A percentile compares a stretch with the other conserved stretches of the same genome.
Evolutionary conservation across 2,113 vertebrate genomes (phyloP).

Genomic region (Rousettus leschenaultii): DNA sequence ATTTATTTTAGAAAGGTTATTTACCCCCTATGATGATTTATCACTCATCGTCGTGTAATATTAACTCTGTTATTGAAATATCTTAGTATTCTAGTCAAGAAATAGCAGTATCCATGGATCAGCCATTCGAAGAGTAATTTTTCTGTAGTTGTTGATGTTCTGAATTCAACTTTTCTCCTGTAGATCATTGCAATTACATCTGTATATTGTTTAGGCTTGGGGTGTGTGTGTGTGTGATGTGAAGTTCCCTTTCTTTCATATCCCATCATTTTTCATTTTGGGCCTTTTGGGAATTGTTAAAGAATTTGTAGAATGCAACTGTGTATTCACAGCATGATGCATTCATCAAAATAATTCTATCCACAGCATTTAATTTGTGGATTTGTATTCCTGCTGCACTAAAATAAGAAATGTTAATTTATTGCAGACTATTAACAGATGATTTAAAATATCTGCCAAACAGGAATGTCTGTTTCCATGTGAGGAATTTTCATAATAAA

Average conservation of each 20-base stretch:
- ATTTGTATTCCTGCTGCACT: slow-evolving; percentile 47
- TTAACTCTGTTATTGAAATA: neutral
- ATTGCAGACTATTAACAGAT: slow-evolving; percentile 46
- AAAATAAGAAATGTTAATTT: slow-evolving; percentile 71
- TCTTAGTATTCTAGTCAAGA: neutral
- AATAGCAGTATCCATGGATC: neutral
- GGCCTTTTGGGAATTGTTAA: slow-evolving; percentile 50
- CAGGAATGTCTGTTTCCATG: slow-evolving; percentile 34
- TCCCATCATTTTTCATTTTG: slow-evolving; percentile 3
- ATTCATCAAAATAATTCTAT: slow-evolving; percentile 22
- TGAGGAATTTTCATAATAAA: slow-evolving; percentile 66
- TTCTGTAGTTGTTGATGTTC: neutral
- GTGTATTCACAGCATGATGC: neutral
- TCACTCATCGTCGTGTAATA: neutral
- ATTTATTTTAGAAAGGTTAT: slow-evolving; percentile 15
- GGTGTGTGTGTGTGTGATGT: neutral
- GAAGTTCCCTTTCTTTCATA: neutral
- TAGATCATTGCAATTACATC: neutral
- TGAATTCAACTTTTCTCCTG: neutral
- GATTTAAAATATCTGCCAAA: slow-evolving; percentile 65
- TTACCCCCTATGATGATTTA: neutral
- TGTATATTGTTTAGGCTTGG: neutral
- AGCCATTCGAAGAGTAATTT: neutral
- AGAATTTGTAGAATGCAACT: slow-evolving; percentile 15
- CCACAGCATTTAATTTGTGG: neutral